phyloP scores from a whole-genome alignment of 2,888 invertebrate genomes.

The Drosophila pseudotalamancana region DNA sequence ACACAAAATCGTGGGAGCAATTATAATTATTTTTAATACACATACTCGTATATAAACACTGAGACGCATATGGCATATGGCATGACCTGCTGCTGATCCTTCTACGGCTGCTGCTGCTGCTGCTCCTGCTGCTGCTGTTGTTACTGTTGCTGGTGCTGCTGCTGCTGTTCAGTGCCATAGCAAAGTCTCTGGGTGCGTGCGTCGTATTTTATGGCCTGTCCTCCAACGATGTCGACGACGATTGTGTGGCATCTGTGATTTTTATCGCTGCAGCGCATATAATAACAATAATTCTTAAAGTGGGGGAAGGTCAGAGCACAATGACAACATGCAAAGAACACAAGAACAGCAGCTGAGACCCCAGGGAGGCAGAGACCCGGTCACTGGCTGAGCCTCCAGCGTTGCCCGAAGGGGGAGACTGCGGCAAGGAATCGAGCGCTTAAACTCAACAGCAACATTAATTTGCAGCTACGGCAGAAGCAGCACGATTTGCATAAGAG shows the following conservation, averaged over 20 bases:
- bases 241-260: slow-evolving; percentile 80
- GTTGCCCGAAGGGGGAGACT: slow-evolving; percentile 8
- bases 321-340: slow-evolving; percentile 66
- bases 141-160: slow-evolving; percentile 39
- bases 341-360: slow-evolving; percentile 75
- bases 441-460: slow-evolving; percentile 82
- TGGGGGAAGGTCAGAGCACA: slow-evolving; percentile 78
- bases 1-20: slow-evolving; percentile 84
- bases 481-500: slow-evolving; percentile 68
- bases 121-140: no score
- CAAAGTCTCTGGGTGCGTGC: slow-evolving; percentile 62
- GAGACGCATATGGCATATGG: slow-evolving; percentile 63
- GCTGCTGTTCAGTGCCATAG: slow-evolving; percentile 19
- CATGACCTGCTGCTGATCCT: slow-evolving; percentile 45
- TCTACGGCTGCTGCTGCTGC: no score
- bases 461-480: slow-evolving; percentile 72
- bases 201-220: slow-evolving; percentile 77
- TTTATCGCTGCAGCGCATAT: slow-evolving; percentile 80
- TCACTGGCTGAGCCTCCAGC: slow-evolving; percentile 27
- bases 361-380: slow-evolving; percentile 41
- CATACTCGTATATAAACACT: slow-evolving; percentile 39
- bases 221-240: slow-evolving; percentile 64
- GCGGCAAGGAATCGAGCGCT: slow-evolving; percentile 60
- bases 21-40: slow-evolving; percentile 83
- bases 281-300: slow-evolving; percentile 84